Percentiles rank a stretch among this genome's conserved stretches.
Evolutionary conservation across 2,888 invertebrate species (phyloP).

Genomic region (Hartigia nigra): DNA sequence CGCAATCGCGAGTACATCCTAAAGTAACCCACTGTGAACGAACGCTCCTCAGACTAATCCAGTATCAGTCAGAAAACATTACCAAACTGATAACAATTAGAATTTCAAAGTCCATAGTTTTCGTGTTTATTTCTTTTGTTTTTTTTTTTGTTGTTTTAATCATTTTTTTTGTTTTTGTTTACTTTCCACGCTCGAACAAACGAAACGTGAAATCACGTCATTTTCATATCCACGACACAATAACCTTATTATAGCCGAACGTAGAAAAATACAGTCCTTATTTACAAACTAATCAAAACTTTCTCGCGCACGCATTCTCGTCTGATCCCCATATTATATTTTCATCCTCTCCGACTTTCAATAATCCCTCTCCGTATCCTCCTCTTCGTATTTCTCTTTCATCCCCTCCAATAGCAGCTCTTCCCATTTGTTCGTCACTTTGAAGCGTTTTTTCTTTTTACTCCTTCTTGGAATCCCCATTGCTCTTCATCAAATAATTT

Average conservation of each 20-base stretch:
- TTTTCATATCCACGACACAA: background rate
- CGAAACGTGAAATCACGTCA: background rate
- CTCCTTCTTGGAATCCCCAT: background rate
- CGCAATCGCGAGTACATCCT: background rate
- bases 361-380: background rate
- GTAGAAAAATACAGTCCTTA: conserved; percentile 55
- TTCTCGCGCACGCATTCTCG: background rate
- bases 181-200: background rate
- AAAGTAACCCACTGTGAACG: background rate
- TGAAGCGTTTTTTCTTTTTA: background rate
- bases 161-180: background rate
- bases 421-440: background rate
- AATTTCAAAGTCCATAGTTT: background rate
- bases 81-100: background rate
- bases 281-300: conserved; percentile 44
- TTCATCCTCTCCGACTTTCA: too few species aligned
- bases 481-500: background rate
- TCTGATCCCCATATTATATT: background rate
- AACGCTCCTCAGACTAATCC: background rate
- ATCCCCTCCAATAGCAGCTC: background rate
- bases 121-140: background rate
- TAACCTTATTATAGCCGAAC: conserved; percentile 30
- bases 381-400: background rate
- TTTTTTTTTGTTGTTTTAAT: background rate
- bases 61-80: background rate